Base-by-base conservation (phyloP, 1,140 invertebrate species). In the Brachionus paranguensis region DNA sequence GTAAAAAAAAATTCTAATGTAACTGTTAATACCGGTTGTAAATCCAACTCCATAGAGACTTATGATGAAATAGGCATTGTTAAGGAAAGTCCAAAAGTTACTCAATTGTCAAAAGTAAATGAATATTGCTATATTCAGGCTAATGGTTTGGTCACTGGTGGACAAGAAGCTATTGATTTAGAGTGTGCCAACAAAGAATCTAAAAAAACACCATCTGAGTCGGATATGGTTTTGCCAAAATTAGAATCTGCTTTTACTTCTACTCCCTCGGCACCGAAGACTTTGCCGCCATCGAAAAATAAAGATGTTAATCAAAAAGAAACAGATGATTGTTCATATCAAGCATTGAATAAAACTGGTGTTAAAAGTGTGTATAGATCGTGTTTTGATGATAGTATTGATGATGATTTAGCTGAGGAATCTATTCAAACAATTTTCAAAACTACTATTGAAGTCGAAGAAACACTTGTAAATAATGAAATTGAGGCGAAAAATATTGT, bases 81-180 rank as follows among this genome's bases (percentile, higher is more conserved):
- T 4, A 76, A 76, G 53, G 20, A 47, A 17, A 17, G 8, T 68
- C 2, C 64, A 47, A 50, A 47, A 76, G 45, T 29, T 47, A 47
- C 6, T 10, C 41, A 76, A 12, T 2, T 50, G 17, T 29, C 72
- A 17, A 76, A 76, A 14, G 72, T 76, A 20, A 76, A 76, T 29
- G 72, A 76, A 76, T 76, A 76, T 17, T 76, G 72, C 29, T 76
- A 76, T 76, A 76, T 76, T 50, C 72, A 76, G 41, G 72, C 72
- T 8, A 76, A 50, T 76, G 72, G 72, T 17, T 47, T 76, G 45
- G 72, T 50, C 10, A 76, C 6, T 17, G 72, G 72, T 27, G 41
- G 72, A 27, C 72, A 17, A 24, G 45, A 76, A 47, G 7, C 10
- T 47, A 76, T 27, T 10, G 20, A 50, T 20, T 7, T 76, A 1